Evolutionary conservation across 2,797 vertebrate species (phyloP), one percentile per base, ranked within the genome.

Genomic region (Peromyscus melanophrys): DNA sequence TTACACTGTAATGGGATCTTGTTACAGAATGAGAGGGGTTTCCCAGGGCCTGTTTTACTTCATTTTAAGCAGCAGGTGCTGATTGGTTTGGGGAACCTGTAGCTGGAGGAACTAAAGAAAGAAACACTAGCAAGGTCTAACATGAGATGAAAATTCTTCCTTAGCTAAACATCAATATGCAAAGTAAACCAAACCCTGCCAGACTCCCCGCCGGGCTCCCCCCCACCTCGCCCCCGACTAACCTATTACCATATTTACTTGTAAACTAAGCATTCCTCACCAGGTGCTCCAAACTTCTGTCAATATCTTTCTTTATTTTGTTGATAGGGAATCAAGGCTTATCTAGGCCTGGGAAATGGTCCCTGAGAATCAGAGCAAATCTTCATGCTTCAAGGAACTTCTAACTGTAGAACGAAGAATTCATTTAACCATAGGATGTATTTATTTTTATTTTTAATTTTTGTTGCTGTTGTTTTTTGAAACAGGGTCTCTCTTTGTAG

Each of bases 141-240:
- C 8, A 27, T 27, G 37, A 23, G 34, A 82, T 82, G n/a, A 37
- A 27, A 37, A 9, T 27, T 16, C 55, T 82, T 59, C 37, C 11
- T 82, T 37, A 82, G 55, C 55, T 73, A 40, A 23, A 11, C n/a
- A 73, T 73, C 69, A 73, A 23, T 40, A 73, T 23, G 9, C 19
- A 73, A 40, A 73, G 69, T 23, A 73, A 37, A 40, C 19, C 21
- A 10, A 73, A 40, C n/a, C n/a, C n/a, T 73, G n/a, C 69, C 69
- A 40, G n/a, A 73, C 3, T n/a, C 69, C 10, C 2, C 49, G 4
- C 4, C n/a, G n/a, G n/a, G n/a, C n/a, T 7, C 11, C 52, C 12
- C 52, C 3, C 49, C 2, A 0, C 49, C 12, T 12, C 49, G 1
- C 0, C 17, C 69, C 57, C 21, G 14, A 59, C 11, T n/a, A 21